Evolutionary conservation across 2,888 invertebrate species (phyloP), one percentile per base, ranked within the genome.

Genomic region (Adelphocoris suturalis): DNA sequence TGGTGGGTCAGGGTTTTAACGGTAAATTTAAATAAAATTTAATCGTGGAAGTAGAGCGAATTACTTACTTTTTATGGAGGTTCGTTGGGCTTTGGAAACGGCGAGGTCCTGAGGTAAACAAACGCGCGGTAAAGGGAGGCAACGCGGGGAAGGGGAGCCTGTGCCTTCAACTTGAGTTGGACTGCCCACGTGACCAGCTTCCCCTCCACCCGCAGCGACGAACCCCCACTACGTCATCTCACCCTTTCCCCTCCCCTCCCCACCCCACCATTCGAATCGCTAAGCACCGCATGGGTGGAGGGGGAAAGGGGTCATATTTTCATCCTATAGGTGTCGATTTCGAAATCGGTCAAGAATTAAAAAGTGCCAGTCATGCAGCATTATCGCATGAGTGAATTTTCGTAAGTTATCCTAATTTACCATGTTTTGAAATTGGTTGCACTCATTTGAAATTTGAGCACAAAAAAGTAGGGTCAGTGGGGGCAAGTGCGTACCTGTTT

Each of bases 181-280:
- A 82, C 82, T 52, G 82, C 82, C 55, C 82, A 82, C 82, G 82
- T 82, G 82, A 82, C 82, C 19, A 12, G 13, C 3, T 7, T 48
- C 13, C 82, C 48, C 82, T 27, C 23, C 82, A 48, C 16, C 52
- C 82, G 48, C 3, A 37, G 7, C 37, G 37, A n/a, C 37, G 37
- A 37, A 37, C 37, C 52, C 52, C 52, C 52, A 52, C 52, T 52
- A 52, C 52, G 52, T 52, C 52, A 52, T 52, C 14, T 14, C 16
- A 4, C 52, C 52, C 52, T 11, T 52, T 16, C 52, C 52, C 52
- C 52, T 14, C 52, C 52, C 52, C 12, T 52, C 52, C 52, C 37
- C 37, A 37, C 37, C 37, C 37, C 2, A 37, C 2, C 37, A 2
- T 4, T 4, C 7, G 2, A 4, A 37, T 37, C 37, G 37, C 37